Conservation (phyloP, 2,113 vertebrate genomes). For the Paratilapia polleni region DNA sequence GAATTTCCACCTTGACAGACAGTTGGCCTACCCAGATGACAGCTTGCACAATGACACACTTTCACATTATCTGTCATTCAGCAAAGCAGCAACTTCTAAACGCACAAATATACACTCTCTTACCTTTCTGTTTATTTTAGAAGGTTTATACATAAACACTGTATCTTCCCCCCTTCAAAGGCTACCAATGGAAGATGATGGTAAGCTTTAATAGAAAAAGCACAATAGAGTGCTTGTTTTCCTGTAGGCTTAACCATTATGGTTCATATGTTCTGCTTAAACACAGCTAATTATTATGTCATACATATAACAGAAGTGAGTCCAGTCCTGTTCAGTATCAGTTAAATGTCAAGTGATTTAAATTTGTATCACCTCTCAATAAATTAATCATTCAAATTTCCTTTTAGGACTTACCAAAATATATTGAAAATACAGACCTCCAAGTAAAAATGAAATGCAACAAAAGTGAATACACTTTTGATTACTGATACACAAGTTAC, state of each 20-base stretch:
- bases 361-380: too few relatives aligned
- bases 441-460: background rate
- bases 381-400: background rate
- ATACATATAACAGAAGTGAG: background rate
- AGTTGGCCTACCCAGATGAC: slow-evolving; percentile 73
- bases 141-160: slow-evolving; percentile 25
- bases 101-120: slow-evolving; percentile 31
- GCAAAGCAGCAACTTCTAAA: slow-evolving; percentile 50
- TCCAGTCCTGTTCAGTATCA: background rate
- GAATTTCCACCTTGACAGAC: slow-evolving; percentile 74
- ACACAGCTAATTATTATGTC: background rate
- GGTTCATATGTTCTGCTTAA: background rate
- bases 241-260: background rate
- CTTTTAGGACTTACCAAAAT: background rate
- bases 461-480: background rate
- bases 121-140: slow-evolving; percentile 22
- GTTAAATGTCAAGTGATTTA: background rate
- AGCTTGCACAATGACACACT: slow-evolving; percentile 74
- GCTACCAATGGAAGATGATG: slow-evolving; percentile 12
- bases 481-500: background rate
- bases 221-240: slow-evolving; percentile 24
- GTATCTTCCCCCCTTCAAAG: background rate
- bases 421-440: background rate
- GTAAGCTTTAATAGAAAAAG: slow-evolving; percentile 21
- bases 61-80: slow-evolving; percentile 74